These are phyloP conservation scores for Anguilla rostrata DNA, from an alignment of 2,113 vertebrate genomes.

Conservation along the genomic window DNA sequence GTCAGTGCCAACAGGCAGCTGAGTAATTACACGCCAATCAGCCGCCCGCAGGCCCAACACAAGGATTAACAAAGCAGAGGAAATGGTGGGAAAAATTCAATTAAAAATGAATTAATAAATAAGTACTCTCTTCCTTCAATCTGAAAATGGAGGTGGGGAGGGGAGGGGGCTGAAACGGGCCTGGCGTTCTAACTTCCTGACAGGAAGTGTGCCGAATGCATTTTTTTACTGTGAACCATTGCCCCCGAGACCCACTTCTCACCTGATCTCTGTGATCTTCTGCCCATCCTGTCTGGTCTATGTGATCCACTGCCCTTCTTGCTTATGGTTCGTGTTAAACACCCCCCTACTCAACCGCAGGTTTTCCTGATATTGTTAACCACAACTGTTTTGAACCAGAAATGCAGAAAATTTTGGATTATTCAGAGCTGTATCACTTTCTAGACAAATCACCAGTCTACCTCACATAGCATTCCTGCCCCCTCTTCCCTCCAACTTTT, in stretches of 20 bases:
- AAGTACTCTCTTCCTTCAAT: conserved; percentile 35
- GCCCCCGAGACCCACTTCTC: background rate
- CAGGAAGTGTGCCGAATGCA: background rate
- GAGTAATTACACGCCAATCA: conserved; percentile 72
- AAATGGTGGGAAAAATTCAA: conserved; percentile 67
- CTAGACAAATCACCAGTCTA: background rate
- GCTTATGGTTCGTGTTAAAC: background rate
- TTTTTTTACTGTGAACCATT: background rate
- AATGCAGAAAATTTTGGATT: background rate
- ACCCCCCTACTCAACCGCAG: background rate
- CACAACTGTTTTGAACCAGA: background rate
- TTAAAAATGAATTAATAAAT: conserved; percentile 65
- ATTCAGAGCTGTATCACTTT: background rate
- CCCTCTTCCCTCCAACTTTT: background rate
- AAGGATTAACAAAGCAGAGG: conserved; percentile 63
- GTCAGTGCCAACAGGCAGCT: conserved; percentile 46
- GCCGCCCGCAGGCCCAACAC: conserved; percentile 54
- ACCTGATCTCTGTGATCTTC: background rate
- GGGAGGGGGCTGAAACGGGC: background rate
- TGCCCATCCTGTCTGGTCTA: background rate
- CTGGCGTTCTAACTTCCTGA: background rate
- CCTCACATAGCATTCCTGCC: too few relatives aligned
- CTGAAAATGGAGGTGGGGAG: background rate
- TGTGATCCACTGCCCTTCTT: background rate
- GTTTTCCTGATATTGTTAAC: background rate